Evolutionary conservation across 2,113 vertebrate genomes (phyloP), one percentile per base, ranked within the genome.

Genomic region (Poeciliopsis prolifica): DNA sequence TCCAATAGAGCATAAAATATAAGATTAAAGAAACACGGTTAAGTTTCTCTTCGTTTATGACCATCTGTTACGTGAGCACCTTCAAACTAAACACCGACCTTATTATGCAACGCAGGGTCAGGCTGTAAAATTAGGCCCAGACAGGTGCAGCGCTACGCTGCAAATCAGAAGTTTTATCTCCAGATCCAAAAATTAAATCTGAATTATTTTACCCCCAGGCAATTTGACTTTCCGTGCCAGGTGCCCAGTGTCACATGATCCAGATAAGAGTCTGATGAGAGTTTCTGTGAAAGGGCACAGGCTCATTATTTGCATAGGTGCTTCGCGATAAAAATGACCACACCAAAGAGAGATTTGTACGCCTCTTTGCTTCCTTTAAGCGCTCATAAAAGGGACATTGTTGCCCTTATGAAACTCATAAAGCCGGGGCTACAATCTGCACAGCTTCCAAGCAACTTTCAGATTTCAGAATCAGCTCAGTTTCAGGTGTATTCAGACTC

Each of bases 291-390:
- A 75, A 87, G 85, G 83, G 66, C 81, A 80, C 1, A 33, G 70
- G 37, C 51, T 40, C 68, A 44, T 40, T 87, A 89, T 91, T 91
- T 89, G 88, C 89, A 86, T 91, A 79, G 79, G 81, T 61, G 86
- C 84, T 72, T 5, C 75, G 61, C 44, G 85, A 84, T 81, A 79
- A 87, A 64, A 81, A 33, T 79, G 72, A 76, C 78, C 83, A 75
- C 83, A 83, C 77, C 68, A 80, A 77, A 77, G 68, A 30, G 67
- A 69, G 74, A 67, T 70, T 68, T 44, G 60, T 61, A 61, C 28
- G 33, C 22, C 31, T 72, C 70, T 72, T 5, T 83, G 26, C 70
- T 75, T 85, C 82, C 76, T 73, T 44, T 62, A 75, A 29, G 74
- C 13, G 24, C 37, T 66, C 61, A n/a, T 78, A 64, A 82, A 83